Conservation (phyloP, 2,888 invertebrate genomes). For the Malthinus flaveolus region DNA sequence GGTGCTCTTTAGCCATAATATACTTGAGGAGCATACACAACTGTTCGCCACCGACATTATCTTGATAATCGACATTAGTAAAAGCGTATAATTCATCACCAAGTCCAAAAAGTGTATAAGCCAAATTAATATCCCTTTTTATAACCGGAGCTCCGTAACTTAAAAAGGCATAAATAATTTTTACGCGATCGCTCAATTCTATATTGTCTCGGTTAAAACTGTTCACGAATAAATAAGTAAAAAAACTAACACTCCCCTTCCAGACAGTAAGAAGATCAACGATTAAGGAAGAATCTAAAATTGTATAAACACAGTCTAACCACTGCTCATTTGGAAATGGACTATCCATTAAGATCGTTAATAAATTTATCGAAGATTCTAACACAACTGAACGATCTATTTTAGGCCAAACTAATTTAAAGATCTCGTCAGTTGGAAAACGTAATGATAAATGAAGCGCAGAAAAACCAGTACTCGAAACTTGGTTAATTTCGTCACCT, state of each 20-base stretch:
- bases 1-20: no score
- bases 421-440: conserved; percentile 7
- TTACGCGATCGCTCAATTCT: conserved; percentile 9
- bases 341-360: not conserved
- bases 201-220: not conserved
- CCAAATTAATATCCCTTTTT: conserved; percentile 9
- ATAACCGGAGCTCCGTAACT: conserved; percentile 13
- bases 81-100: conserved; percentile 17
- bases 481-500: conserved; percentile 37
- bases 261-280: not conserved
- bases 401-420: conserved; percentile 10
- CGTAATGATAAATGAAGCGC: conserved; percentile 9
- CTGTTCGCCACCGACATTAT: no score
- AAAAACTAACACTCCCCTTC: not conserved
- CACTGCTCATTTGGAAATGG: conserved; percentile 6
- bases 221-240: not conserved
- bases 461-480: conserved; percentile 14
- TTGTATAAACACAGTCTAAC: conserved; percentile 15
- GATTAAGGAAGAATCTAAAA: conserved; percentile 11
- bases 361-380: not conserved
- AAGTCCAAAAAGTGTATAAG: conserved; percentile 15
- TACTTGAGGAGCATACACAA: no score
- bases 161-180: conserved; percentile 18
- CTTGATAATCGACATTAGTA: not conserved
- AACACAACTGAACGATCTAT: conserved; percentile 2